Percentiles rank a stretch among this genome's conserved stretches.
Conservation (phyloP, 2,797 vertebrate genomes). For the Erpetoichthys calabaricus region DNA sequence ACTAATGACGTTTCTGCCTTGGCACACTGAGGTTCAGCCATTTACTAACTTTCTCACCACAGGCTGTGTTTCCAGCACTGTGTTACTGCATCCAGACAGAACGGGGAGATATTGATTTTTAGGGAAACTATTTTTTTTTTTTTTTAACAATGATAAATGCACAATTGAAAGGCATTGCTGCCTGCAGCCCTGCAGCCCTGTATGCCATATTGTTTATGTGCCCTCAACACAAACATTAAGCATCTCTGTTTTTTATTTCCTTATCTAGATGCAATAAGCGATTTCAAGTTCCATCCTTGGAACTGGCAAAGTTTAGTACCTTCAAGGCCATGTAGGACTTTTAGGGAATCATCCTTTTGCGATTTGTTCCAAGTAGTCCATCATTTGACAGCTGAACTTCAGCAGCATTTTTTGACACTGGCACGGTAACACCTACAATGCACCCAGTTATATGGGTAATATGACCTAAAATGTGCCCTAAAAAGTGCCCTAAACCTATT, state of each 20-base stretch:
- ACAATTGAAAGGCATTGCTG: slow-evolving; percentile 30
- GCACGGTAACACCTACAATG: too few relatives aligned
- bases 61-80: neutral
- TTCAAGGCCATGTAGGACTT: too few relatives aligned
- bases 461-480: too few relatives aligned
- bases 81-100: neutral
- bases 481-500: too few relatives aligned
- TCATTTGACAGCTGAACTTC: too few relatives aligned
- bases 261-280: slow-evolving; percentile 14
- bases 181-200: slow-evolving; percentile 19
- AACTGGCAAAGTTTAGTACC: too few relatives aligned
- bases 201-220: slow-evolving; percentile 18
- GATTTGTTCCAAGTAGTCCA: too few relatives aligned
- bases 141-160: slow-evolving; percentile 1
- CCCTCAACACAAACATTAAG: slow-evolving; percentile 20
- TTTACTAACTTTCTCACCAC: neutral
- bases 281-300: slow-evolving; percentile 14
- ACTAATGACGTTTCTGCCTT: slow-evolving; percentile 2
- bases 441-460: too few relatives aligned
- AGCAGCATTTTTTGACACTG: too few relatives aligned
- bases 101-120: neutral
- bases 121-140: neutral
- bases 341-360: too few relatives aligned
- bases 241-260: slow-evolving; percentile 6
- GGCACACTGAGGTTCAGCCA: neutral